Base-by-base conservation (phyloP, 2,797 vertebrate species). In the Petrocephalus schoutedeni region DNA sequence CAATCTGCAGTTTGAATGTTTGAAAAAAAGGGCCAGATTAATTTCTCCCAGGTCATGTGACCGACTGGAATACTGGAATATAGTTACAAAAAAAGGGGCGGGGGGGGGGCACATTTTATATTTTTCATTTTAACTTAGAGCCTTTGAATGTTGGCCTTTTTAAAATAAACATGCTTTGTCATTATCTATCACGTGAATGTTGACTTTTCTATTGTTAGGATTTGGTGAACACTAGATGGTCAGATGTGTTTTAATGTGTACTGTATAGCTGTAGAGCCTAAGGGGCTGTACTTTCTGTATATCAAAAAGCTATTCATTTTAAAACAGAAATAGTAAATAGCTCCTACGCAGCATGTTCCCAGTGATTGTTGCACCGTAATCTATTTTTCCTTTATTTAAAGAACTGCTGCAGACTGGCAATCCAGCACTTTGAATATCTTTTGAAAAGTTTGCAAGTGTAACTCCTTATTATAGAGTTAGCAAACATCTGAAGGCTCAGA, bases 351-450 rank as follows among this genome's bases (percentile, higher is more conserved):
- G 71, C 36, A 77, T 45, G 71, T 77, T 77, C 71, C 16, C 71
- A 71, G 64, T 77, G 71, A 45, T 77, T 8, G 36, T 45, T 45
- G 36, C 71, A 77, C 71, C 7, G 32, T 77, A 77, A 77, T 77
- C 71, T 77, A 77, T 77, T n/a, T 45, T 77, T 77, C 16, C 36
- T 77, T 77, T 77, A 19, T 77, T n/a, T 77, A 77, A 77, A 45
- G 36, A 77, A 77, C 14, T 9, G 32, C 71, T 41, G 5, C 6
- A 77, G 16, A 36, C 71, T 77, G 41, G 71, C 32, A 77, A 77
- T 77, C 71, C 36, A 77, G 36, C 71, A 77, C 71, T 77, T 9
- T n/a, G 36, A 19, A 8, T 19, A 45, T 77, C 14, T 7, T 77
- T 77, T 41, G 14, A 45, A 45, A 45, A 14, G 64, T 71, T 71